phyloP scores from a whole-genome alignment of 2,888 invertebrate genomes.

The Patella pellucida region DNA sequence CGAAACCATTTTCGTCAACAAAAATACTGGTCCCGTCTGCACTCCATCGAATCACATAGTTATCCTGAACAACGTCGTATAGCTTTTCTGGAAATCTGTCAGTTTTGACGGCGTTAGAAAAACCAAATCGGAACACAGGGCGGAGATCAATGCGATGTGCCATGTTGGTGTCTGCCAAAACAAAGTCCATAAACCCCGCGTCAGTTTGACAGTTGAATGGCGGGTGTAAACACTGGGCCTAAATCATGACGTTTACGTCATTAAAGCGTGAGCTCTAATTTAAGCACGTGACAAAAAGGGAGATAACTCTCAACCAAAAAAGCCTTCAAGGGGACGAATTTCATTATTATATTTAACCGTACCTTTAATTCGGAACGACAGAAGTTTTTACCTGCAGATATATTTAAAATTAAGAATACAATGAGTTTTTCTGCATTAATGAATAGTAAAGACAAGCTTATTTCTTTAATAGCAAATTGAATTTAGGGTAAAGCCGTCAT shows the following conservation, averaged over 20 bases:
- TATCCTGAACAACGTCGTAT: constrained; percentile 56
- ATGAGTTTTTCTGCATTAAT: too few relatives aligned
- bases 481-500: too few relatives aligned
- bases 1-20: constrained; percentile 51
- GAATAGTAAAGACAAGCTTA: too few relatives aligned
- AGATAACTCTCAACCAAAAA: background rate
- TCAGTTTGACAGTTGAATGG: background rate
- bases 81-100: constrained; percentile 57
- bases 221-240: background rate
- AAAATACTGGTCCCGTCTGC: constrained; percentile 48
- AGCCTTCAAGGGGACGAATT: too few relatives aligned
- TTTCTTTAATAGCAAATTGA: too few relatives aligned
- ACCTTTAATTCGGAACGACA: too few relatives aligned
- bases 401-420: too few relatives aligned
- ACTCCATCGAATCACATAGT: constrained; percentile 55
- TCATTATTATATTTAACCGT: too few relatives aligned
- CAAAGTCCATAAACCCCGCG: background rate
- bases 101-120: background rate
- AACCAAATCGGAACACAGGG: background rate
- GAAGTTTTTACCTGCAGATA: too few relatives aligned
- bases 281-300: background rate
- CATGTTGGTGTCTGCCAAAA: background rate
- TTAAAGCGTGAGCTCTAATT: background rate
- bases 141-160: background rate
- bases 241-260: background rate